phyloP scores from a whole-genome alignment of 2,888 invertebrate genomes.

The Rhingia rostrata region DNA sequence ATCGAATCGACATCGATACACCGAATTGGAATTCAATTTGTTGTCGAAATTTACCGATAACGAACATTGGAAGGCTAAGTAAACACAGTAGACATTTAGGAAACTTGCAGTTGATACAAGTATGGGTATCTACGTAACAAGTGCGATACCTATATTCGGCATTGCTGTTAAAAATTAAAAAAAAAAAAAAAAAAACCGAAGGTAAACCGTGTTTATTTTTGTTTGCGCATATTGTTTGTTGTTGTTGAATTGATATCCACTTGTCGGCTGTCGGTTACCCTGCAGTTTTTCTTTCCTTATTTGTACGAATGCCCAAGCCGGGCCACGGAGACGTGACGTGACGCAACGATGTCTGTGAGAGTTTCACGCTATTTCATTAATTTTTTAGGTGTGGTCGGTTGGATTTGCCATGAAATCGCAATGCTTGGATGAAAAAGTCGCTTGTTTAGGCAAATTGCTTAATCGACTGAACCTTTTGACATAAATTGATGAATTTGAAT shows the following conservation, averaged over 20 bases:
- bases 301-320: constrained; percentile 16
- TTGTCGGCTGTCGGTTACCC: constrained; percentile 38
- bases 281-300: constrained; percentile 51
- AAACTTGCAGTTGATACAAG: background rate
- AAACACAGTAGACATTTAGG: background rate
- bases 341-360: background rate
- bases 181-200: constrained; percentile 8
- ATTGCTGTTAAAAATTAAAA: constrained; percentile 12
- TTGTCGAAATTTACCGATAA: constrained; percentile 20
- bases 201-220: constrained; percentile 45
- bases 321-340: background rate
- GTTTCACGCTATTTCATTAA: constrained; percentile 16
- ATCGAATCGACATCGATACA: constrained; percentile 4
- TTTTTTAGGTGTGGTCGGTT: constrained; percentile 33
- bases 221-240: constrained; percentile 19
- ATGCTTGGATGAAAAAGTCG: background rate
- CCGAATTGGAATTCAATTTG: constrained; percentile 29
- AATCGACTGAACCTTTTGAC: constrained; percentile 1
- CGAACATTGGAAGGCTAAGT: background rate
- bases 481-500: constrained; percentile 5
- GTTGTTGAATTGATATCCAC: constrained; percentile 19
- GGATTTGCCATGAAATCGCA: background rate
- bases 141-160: constrained; percentile 15
- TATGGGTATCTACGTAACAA: constrained; percentile 15
- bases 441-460: constrained; percentile 14